Conservation (phyloP, 2,888 invertebrate genomes). For the Cremastobaeus sp. region DNA sequence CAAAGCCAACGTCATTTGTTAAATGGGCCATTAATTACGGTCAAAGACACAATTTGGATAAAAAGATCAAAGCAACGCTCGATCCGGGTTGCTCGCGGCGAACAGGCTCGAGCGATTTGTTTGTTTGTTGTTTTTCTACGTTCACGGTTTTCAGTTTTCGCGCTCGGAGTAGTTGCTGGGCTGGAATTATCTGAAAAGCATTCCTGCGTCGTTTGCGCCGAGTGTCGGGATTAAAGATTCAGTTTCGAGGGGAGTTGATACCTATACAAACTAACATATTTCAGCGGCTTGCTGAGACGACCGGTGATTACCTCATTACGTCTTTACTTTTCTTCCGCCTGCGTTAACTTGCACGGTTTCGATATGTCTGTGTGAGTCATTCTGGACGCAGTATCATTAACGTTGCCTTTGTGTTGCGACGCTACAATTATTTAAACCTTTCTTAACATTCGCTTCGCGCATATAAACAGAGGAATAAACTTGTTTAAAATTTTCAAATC, state of each 20-base stretch:
- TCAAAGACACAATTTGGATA: slow-evolving; percentile 5
- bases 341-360: slow-evolving; percentile 35
- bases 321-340: slow-evolving; percentile 58
- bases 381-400: slow-evolving; percentile 29
- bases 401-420: slow-evolving; percentile 20
- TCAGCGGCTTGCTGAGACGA: slow-evolving; percentile 39
- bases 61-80: no score
- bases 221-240: slow-evolving; percentile 50
- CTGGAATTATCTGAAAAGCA: slow-evolving; percentile 33
- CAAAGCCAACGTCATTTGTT: slow-evolving; percentile 11
- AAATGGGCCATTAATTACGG: slow-evolving; percentile 7
- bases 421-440: no score
- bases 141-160: neutral
- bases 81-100: no score
- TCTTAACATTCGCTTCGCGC: no score
- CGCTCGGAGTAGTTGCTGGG: slow-evolving; percentile 3
- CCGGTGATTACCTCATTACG: slow-evolving; percentile 60
- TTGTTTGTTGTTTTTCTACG: neutral
- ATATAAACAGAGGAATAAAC: no score
- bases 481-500: no score
- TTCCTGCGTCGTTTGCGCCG: slow-evolving; percentile 31
- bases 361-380: slow-evolving; percentile 30
- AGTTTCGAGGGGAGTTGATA: slow-evolving; percentile 39
- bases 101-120: neutral
- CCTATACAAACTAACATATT: slow-evolving; percentile 39